Percentiles rank a stretch among this genome's conserved stretches.
Conservation (phyloP, 2,113 vertebrate species). For the Oreochromis tanganicae region DNA sequence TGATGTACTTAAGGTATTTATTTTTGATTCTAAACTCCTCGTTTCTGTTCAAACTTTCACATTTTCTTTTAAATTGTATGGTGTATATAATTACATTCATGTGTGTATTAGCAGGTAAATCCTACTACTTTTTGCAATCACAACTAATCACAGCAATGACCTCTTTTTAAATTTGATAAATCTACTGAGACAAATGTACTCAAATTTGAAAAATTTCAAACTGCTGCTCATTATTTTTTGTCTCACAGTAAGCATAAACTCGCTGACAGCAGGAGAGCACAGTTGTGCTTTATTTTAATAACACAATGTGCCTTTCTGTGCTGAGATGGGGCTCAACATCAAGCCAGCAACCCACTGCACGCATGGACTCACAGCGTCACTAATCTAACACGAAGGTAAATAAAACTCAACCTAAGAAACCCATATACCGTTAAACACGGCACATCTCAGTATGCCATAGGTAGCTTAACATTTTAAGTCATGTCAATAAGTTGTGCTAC, state of each 20-base stretch:
- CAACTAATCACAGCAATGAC: background rate
- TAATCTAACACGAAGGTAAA: background rate
- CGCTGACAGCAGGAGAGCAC: background rate
- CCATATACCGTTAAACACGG: background rate
- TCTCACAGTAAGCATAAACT: background rate
- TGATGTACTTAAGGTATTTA: background rate
- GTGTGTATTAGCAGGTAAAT: background rate
- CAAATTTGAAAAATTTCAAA: background rate
- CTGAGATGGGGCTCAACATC: background rate
- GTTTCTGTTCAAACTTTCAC: background rate
- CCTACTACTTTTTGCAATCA: background rate
- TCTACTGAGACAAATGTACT: background rate
- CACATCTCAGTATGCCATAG: background rate
- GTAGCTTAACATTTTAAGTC: background rate
- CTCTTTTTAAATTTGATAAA: background rate
- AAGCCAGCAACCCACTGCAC: background rate
- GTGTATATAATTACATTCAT: background rate
- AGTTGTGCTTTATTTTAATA: background rate
- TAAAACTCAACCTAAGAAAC: background rate
- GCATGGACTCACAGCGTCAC: background rate
- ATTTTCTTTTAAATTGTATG: rapidly evolving
- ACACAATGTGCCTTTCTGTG: background rate
- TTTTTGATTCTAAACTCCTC: background rate
- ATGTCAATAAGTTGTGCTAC: background rate
- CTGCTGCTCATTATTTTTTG: background rate